These are phyloP conservation scores for Takifugu flavidus DNA, from an alignment of 2,113 vertebrate genomes.

Conservation along the genomic window DNA sequence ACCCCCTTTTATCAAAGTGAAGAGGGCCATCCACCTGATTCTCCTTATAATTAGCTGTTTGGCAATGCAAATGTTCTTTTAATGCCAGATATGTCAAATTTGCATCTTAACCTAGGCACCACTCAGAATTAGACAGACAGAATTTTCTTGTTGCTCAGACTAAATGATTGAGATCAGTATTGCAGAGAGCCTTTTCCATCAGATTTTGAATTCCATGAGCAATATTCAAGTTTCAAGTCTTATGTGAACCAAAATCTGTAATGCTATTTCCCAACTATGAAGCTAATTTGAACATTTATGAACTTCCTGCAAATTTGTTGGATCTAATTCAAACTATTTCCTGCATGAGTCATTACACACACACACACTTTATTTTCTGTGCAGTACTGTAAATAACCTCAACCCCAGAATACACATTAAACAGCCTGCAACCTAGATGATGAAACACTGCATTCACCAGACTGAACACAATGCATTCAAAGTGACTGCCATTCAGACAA, in stretches of 20 bases:
- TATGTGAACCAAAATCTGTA: no score
- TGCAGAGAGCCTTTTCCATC: background rate
- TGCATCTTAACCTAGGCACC: background rate
- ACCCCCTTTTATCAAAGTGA: constrained; percentile 28
- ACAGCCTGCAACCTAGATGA: constrained; percentile 22
- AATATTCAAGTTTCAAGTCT: background rate
- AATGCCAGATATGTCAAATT: constrained; percentile 15
- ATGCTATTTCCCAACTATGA: no score
- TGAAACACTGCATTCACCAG: constrained; percentile 56
- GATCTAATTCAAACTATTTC: no score
- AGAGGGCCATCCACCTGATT: constrained; percentile 48
- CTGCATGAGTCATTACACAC: no score
- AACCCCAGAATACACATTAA: constrained; percentile 30
- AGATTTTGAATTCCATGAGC: no score
- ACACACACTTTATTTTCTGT: no score
- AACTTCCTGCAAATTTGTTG: no score
- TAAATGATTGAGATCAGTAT: background rate
- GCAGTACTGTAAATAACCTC: constrained; percentile 16
- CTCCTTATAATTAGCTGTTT: constrained; percentile 46
- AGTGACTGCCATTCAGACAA: constrained; percentile 46
- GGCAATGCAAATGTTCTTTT: constrained; percentile 51
- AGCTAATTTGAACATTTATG: no score
- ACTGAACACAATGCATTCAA: constrained; percentile 43
- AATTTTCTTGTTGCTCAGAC: no score
- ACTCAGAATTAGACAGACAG: no score